Conservation (phyloP, 1,140 invertebrate species). For the Leptopilina clavipes region DNA sequence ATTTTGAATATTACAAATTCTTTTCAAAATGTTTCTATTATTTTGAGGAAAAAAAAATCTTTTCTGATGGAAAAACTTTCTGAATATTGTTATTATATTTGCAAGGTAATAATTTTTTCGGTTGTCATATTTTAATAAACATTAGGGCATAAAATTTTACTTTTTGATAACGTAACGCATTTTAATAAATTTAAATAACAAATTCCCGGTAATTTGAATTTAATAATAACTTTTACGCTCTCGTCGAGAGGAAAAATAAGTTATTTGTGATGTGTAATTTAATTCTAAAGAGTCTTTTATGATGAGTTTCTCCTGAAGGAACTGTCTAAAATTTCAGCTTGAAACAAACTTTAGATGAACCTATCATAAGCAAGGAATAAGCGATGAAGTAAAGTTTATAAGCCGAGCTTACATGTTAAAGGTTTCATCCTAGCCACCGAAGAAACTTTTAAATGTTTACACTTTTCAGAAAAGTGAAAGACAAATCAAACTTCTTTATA, state of each 20-base stretch:
- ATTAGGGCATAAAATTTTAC: no score
- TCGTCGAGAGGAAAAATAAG: neutral
- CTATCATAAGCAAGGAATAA: conserved; percentile 27
- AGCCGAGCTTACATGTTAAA: conserved; percentile 12
- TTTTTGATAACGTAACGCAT: no score
- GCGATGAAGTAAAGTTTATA: conserved; percentile 10
- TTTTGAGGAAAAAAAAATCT: no score
- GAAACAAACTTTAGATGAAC: conserved; percentile 10
- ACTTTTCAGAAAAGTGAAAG: neutral
- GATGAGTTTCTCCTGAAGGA: neutral
- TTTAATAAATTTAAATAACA: no score
- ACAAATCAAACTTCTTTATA: neutral
- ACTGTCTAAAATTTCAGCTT: conserved; percentile 19
- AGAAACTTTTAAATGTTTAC: neutral
- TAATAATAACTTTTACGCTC: neutral
- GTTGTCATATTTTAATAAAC: no score
- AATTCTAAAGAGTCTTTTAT: neutral
- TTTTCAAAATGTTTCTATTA: no score
- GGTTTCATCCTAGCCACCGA: neutral
- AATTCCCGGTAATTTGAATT: neutral
- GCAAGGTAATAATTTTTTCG: no score
- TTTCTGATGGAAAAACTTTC: no score
- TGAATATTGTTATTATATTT: no score
- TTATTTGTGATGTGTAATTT: conserved; percentile 2
- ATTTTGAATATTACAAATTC: no score